phyloP scores from a whole-genome alignment of 1,140 invertebrate genomes.

The Penaeus indicus region DNA sequence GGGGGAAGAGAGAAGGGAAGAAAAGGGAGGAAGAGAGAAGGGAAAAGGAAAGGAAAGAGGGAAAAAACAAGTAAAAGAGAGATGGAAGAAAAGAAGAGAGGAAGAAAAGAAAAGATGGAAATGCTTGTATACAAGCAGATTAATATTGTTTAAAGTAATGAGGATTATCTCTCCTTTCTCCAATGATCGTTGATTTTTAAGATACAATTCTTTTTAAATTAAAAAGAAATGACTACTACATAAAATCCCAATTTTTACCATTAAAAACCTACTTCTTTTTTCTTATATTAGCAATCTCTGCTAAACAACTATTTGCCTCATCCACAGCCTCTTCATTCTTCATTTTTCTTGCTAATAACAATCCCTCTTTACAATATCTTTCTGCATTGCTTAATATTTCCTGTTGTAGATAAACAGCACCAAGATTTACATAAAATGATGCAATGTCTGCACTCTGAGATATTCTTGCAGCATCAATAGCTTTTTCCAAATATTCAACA shows the following conservation, averaged over 20 bases:
- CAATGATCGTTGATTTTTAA: too few species aligned
- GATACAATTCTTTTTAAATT: too few species aligned
- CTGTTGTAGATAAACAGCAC: conserved; percentile 82
- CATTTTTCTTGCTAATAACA: conserved; percentile 77
- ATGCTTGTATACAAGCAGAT: too few species aligned
- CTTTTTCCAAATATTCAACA: conserved; percentile 79
- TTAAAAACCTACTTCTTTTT: background rate
- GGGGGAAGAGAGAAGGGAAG: too few species aligned
- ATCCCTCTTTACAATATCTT: conserved; percentile 79
- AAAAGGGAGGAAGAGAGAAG: too few species aligned
- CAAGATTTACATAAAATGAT: conserved; percentile 85
- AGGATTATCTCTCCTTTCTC: too few species aligned
- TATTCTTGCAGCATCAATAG: conserved; percentile 77
- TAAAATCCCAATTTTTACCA: background rate
- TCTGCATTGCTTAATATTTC: conserved; percentile 80
- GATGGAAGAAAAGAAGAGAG: too few species aligned
- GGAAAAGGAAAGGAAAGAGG: too few species aligned
- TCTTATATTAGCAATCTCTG: conserved; percentile 68
- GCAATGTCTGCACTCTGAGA: conserved; percentile 79
- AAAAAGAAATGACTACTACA: background rate
- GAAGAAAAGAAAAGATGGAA: too few species aligned
- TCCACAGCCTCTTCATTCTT: conserved; percentile 77
- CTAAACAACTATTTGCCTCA: conserved; percentile 79
- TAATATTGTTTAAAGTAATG: too few species aligned
- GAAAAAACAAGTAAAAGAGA: too few species aligned